Conservation (phyloP, 2,888 invertebrate species). For the Lasioglossum vierecki region DNA sequence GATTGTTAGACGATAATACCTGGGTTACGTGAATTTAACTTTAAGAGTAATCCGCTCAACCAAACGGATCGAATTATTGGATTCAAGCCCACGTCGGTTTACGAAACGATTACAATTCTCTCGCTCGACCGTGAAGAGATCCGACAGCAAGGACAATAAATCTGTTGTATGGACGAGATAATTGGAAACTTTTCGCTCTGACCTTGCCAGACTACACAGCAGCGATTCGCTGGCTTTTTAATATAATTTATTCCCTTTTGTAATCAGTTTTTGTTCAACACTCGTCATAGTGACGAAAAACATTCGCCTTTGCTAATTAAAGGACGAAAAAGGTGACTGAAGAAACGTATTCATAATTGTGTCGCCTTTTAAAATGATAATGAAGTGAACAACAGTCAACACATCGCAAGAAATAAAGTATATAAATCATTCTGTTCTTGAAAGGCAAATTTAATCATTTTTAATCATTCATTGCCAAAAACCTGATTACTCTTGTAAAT, state of each 20-base stretch:
- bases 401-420: neutral
- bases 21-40: neutral
- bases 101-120: constrained; percentile 33
- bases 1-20: neutral
- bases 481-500: neutral
- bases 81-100: constrained; percentile 34
- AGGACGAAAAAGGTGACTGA: neutral
- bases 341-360: neutral
- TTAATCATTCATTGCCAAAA: neutral
- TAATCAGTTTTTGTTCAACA: neutral
- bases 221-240: neutral
- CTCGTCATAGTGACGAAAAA: neutral
- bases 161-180: constrained; percentile 4
- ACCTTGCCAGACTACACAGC: constrained; percentile 10
- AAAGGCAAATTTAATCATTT: neutral
- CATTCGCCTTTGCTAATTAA: neutral
- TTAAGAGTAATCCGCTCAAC: neutral
- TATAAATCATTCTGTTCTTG: neutral
- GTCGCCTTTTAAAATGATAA: neutral
- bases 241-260: neutral
- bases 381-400: neutral
- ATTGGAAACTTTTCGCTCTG: constrained; percentile 17
- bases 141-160: constrained; percentile 24
- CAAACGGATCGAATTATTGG: constrained; percentile 32
- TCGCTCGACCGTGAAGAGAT: constrained; percentile 6